Evolutionary conservation across 2,113 vertebrate species (phyloP).

Genomic region (Elephas maximus): DNA sequence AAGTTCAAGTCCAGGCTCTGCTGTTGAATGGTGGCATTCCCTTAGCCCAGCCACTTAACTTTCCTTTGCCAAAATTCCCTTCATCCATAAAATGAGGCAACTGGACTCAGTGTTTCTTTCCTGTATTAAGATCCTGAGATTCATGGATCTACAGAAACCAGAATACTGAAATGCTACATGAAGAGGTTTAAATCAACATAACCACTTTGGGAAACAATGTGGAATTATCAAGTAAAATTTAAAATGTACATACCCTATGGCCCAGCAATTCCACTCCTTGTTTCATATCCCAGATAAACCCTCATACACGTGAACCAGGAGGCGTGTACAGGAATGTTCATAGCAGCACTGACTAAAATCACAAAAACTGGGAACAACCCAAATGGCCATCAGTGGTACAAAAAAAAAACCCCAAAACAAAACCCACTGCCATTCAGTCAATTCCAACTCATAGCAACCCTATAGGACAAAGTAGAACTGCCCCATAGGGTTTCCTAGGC

Average conservation of each 20-base stretch:
- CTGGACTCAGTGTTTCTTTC: background rate
- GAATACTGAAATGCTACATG: background rate
- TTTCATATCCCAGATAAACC: slow-evolving; percentile 4
- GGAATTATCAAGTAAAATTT: slow-evolving; percentile 38
- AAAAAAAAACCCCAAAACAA: background rate
- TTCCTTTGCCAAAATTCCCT: background rate
- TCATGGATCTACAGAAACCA: background rate
- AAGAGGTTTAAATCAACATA: background rate
- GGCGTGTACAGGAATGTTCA: background rate
- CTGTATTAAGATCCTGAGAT: background rate
- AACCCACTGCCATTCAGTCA: background rate
- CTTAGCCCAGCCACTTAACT: background rate
- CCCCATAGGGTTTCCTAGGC: background rate
- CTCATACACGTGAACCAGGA: background rate
- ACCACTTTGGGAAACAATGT: background rate
- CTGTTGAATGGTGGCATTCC: background rate
- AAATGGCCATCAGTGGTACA: background rate
- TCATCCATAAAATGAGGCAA: background rate
- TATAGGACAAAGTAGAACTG: background rate
- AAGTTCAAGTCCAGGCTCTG: background rate
- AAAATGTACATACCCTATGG: background rate
- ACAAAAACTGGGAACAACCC: background rate
- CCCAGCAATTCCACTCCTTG: background rate
- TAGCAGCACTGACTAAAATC: background rate
- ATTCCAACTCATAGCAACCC: background rate